These are phyloP conservation scores for Thyatira batis DNA, from an alignment of 2,888 invertebrate species.

Conservation along the genomic window DNA sequence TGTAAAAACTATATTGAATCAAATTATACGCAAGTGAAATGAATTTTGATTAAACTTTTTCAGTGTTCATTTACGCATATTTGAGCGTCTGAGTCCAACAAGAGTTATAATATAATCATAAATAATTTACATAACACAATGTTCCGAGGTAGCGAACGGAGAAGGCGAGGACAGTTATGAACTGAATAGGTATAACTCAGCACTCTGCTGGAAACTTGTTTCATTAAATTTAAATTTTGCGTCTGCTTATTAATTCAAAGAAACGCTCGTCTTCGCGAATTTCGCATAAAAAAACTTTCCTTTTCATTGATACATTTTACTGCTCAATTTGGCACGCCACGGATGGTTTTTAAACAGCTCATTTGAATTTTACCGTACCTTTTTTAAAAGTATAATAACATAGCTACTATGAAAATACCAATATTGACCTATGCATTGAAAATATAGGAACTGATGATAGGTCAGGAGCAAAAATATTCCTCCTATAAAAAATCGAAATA, in stretches of 20 bases:
- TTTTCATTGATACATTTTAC: conserved; percentile 48
- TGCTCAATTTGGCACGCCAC: conserved; percentile 40
- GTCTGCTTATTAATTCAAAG: conserved; percentile 72
- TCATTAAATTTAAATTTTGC: conserved; percentile 76
- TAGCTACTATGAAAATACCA: neutral
- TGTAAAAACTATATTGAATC: neutral
- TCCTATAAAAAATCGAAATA: too few relatives aligned
- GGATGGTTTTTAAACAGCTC: conserved; percentile 26
- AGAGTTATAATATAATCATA: conserved; percentile 23
- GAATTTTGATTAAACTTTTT: conserved; percentile 2
- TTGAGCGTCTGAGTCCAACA: neutral
- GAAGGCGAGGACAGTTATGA: conserved; percentile 44
- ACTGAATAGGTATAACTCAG: conserved; percentile 53
- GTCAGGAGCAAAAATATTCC: too few relatives aligned
- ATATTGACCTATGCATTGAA: neutral
- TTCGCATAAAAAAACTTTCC: conserved; percentile 44
- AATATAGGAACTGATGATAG: too few relatives aligned
- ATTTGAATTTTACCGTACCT: conserved; percentile 24
- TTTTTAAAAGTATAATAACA: neutral
- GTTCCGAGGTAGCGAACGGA: conserved; percentile 42
- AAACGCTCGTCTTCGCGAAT: conserved; percentile 55
- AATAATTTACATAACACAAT: conserved; percentile 53
- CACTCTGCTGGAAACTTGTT: conserved; percentile 65
- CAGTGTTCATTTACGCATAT: conserved; percentile 1
- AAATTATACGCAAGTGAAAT: neutral